Base-by-base conservation (phyloP, 2,113 vertebrate species). In the Megaceryle torquata region DNA sequence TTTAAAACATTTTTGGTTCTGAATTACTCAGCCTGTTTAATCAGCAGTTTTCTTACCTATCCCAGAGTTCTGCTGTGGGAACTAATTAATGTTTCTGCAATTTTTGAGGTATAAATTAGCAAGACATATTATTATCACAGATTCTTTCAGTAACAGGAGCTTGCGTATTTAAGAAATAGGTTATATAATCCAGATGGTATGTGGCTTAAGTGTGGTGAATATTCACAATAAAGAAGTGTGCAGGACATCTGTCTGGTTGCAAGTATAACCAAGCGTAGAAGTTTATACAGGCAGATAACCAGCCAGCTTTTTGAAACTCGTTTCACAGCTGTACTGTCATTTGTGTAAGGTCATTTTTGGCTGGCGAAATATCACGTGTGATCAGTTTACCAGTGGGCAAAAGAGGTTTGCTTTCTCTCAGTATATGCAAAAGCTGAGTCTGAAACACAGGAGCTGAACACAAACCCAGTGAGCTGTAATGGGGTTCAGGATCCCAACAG, bases 21-120 rank as follows among this genome's bases (percentile, higher is more conserved):
- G 39, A 84, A 76, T 92, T 86, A 43, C 31, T 35, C 65, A 86
- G 67, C 44, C 39, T 92, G 89, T 85, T 79, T 46, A 89, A 82
- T 69, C 3, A 2, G 10, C 5, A 89, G 20, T 37, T 87, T 84
- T 44, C 43, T 86, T 82, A 94, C 91, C 86, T 94, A 39, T 84
- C 75, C 57, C 5, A 1, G 26, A 85, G 44, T 77, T 87, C 57
- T 71, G 56, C 57, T 91, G 83, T 60, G 77, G 50, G 67, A 92
- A 44, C 87, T 92, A 90, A 91, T 81, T 76, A 75, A 86, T n/a
- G 43, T 88, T 78, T 50, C 69, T 92, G 43, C 60, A 65, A 37
- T 82, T 95, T 94, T 26, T 89, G 65, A 86, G 80, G 72, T 57
- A 79, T 60, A 82, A 90, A 88, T 94, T 88, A 96, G 64, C 44